These are phyloP conservation scores for Drosophila vallismaia DNA, from an alignment of 2,888 invertebrate species.

Conservation along the genomic window DNA sequence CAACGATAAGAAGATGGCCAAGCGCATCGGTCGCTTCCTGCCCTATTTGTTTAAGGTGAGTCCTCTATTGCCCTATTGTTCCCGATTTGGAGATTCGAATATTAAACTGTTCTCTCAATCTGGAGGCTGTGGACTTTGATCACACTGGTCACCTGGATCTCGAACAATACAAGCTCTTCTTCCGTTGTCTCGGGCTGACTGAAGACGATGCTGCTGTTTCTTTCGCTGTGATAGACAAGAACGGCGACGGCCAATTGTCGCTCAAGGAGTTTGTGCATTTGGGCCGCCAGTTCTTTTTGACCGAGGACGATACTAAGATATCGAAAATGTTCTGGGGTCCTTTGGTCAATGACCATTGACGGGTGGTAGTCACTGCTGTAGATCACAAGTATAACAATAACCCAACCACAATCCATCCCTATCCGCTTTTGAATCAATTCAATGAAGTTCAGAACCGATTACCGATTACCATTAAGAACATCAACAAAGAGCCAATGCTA, in stretches of 20 bases:
- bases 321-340: slow-evolving; percentile 96
- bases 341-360: slow-evolving; percentile 86
- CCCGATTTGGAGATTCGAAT: not conserved
- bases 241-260: slow-evolving; percentile 91
- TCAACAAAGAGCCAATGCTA: slow-evolving; percentile 33
- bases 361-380: slow-evolving; percentile 73
- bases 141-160: slow-evolving; percentile 91
- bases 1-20: slow-evolving; percentile 89
- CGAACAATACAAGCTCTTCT: slow-evolving; percentile 93
- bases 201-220: slow-evolving; percentile 91
- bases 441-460: slow-evolving; percentile 10
- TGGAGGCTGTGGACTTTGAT: slow-evolving; percentile 92
- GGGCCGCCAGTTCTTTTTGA: slow-evolving; percentile 91
- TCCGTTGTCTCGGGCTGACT: slow-evolving; percentile 90
- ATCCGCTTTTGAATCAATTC: slow-evolving; percentile 2
- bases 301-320: slow-evolving; percentile 89
- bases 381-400: slow-evolving; percentile 43
- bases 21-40: slow-evolving; percentile 90
- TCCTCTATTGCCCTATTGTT: not conserved
- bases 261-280: slow-evolving; percentile 91
- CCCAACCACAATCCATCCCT: slow-evolving; percentile 5
- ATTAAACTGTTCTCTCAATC: not conserved
- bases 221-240: slow-evolving; percentile 91
- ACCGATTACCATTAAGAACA: slow-evolving; percentile 27
- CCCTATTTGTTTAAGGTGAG: slow-evolving; percentile 92